Evolutionary conservation across 2,113 vertebrate species (phyloP).

Genomic region (Sebastes fasciatus): DNA sequence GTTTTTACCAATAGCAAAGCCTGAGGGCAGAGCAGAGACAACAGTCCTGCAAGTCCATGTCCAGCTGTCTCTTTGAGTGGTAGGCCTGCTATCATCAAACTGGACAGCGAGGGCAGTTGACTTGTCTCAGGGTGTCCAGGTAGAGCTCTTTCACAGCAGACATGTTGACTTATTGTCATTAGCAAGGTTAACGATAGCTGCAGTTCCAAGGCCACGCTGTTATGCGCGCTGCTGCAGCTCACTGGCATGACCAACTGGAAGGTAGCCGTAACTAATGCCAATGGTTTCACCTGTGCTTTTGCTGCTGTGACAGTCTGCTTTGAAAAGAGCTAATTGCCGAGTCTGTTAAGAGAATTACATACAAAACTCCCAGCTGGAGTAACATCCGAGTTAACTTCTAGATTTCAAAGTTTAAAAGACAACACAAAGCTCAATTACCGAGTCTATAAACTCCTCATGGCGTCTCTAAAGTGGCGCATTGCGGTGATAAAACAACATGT

Average conservation of each 20-base stretch:
- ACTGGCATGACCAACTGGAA: background rate
- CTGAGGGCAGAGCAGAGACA: background rate
- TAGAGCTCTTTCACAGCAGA: background rate
- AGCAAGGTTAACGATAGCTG: background rate
- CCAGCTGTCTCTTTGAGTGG: background rate
- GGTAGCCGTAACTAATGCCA: background rate
- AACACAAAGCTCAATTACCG: constrained; percentile 13
- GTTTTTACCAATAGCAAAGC: background rate
- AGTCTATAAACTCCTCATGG: constrained; percentile 24
- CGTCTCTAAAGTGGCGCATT: background rate
- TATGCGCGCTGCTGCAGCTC: background rate
- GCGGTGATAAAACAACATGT: constrained; percentile 36
- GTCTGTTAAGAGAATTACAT: background rate
- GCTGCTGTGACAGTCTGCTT: background rate
- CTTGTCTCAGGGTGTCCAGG: background rate
- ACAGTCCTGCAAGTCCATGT: background rate
- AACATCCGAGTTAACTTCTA: background rate
- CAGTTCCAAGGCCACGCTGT: background rate
- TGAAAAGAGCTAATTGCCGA: background rate
- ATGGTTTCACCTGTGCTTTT: background rate
- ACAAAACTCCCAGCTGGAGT: background rate
- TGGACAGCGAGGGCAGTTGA: background rate
- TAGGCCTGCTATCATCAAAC: no score
- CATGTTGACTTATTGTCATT: background rate
- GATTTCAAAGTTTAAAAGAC: constrained; percentile 16